These are phyloP conservation scores for Eriosoma lanigerum DNA, from an alignment of 1,140 invertebrate species.

Conservation along the genomic window DNA sequence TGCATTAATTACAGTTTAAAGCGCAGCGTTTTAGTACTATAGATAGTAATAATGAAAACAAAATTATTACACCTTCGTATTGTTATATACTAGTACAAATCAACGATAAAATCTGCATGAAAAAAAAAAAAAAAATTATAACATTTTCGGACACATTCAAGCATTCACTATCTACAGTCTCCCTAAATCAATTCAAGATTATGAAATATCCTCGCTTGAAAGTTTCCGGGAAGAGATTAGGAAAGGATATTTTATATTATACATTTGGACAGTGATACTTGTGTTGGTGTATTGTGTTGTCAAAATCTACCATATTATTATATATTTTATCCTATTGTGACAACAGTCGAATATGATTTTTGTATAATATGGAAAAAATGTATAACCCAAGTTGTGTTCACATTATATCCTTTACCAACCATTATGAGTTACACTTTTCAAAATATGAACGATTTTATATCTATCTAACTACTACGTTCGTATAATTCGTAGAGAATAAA, in stretches of 20 bases:
- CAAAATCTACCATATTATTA: background rate
- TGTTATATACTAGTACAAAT: background rate
- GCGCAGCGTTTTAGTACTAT: background rate
- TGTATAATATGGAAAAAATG: too few species aligned
- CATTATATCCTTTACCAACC: too few species aligned
- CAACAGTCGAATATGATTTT: background rate
- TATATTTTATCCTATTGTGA: too few species aligned
- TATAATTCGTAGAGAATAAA: too few species aligned
- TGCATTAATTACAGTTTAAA: slow-evolving; percentile 4
- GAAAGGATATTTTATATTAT: background rate
- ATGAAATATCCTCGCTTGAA: background rate
- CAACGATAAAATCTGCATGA: too few species aligned
- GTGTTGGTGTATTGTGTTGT: background rate
- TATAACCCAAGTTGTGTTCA: too few species aligned
- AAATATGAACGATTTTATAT: too few species aligned
- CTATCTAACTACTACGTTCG: too few species aligned
- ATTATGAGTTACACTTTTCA: too few species aligned
- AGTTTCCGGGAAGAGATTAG: background rate
- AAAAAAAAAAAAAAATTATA: background rate
- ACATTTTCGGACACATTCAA: background rate
- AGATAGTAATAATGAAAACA: background rate
- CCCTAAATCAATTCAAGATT: background rate
- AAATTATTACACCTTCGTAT: background rate
- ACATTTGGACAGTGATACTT: background rate
- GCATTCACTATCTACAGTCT: background rate